Evolutionary conservation across 2,888 invertebrate genomes (phyloP).

Genomic region (Stenolophus ochropezus): DNA sequence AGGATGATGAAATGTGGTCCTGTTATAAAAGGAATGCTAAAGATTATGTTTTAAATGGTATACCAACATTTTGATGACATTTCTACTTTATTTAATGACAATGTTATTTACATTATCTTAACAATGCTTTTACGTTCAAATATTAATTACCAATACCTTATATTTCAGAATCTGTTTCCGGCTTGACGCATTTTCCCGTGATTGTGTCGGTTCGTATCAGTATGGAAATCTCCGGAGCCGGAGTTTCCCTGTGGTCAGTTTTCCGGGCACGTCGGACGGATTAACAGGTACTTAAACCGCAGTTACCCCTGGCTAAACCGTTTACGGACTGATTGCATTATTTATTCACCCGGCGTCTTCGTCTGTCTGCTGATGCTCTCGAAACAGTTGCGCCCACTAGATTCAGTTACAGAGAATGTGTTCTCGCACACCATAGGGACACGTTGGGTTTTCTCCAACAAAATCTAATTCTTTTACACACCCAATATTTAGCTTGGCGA

Average conservation of each 20-base stretch:
- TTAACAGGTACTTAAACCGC: conserved; percentile 69
- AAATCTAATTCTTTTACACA: background rate
- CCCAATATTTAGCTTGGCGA: background rate
- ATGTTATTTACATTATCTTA: too few relatives aligned
- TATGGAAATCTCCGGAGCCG: background rate
- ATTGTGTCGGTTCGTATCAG: too few relatives aligned
- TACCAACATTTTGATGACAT: too few relatives aligned
- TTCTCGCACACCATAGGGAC: background rate
- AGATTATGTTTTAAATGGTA: too few relatives aligned
- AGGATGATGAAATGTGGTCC: too few relatives aligned
- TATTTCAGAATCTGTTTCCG: too few relatives aligned
- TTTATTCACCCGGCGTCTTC: conserved; percentile 52
- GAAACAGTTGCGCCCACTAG: background rate
- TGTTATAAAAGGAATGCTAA: too few relatives aligned
- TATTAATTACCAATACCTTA: too few relatives aligned
- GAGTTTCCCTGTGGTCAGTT: conserved; percentile 31
- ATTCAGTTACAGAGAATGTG: conserved; percentile 11
- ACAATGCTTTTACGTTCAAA: too few relatives aligned
- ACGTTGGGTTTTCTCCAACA: background rate
- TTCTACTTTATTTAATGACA: too few relatives aligned
- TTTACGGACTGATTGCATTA: conserved; percentile 60
- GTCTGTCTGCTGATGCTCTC: conserved; percentile 39
- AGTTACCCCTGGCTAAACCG: conserved; percentile 56
- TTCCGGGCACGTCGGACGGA: conserved; percentile 62
- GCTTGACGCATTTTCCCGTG: too few relatives aligned